Evolutionary conservation across 30 jellyfish, hydroid and myxozoan species (phyloP), one percentile per base, ranked within the genome.

Genomic region (Pelagia noctiluca): DNA sequence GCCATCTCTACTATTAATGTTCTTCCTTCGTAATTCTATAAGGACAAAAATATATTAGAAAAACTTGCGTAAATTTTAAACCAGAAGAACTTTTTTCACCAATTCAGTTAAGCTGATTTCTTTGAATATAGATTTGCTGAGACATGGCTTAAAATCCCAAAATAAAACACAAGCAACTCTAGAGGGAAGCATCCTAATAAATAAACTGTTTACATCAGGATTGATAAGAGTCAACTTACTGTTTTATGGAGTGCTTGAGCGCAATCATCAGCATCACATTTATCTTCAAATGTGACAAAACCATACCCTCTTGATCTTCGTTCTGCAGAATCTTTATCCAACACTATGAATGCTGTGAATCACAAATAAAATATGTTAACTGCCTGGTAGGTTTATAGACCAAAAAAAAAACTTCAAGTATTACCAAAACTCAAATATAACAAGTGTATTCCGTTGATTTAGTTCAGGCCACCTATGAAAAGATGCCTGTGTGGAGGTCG

Each of bases 291-390:
- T 2, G 95, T 84, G 21, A 84, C 88, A 84, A 84, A 84, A 16
- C 95, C 95, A 38, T 64, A 84, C 18, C 95, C 95, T 30, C 48
- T 84, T 23, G 95, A 82, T 54, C 92, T 68, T 82, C 77, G 74
- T 35, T 32, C 69, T 16, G 69, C 92, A 25, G 92, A 82, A 70
- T 69, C 69, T 50, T 82, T 82, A 73, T 82, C 92, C 92, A 82
- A 3, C 0, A 82, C 92, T 50, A 82, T 82, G 26, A 82, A 82
- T 52, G 92, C 92, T 82, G 62, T 1, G n/a, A 67, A 21, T n/a
- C n/a, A n/a, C n/a, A 12, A 10, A 50, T 26, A 29, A 31, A 11
- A 67, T 21, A 30, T 30, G 31, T 4, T 1, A 26, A 28, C 1
- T 67, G 18, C 31, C 7, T 11, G 7, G 7, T 32, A 16, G 22